These are phyloP conservation scores for Onychorhynchus coronatus DNA, from an alignment of 2,113 vertebrate genomes.

Conservation along the genomic window DNA sequence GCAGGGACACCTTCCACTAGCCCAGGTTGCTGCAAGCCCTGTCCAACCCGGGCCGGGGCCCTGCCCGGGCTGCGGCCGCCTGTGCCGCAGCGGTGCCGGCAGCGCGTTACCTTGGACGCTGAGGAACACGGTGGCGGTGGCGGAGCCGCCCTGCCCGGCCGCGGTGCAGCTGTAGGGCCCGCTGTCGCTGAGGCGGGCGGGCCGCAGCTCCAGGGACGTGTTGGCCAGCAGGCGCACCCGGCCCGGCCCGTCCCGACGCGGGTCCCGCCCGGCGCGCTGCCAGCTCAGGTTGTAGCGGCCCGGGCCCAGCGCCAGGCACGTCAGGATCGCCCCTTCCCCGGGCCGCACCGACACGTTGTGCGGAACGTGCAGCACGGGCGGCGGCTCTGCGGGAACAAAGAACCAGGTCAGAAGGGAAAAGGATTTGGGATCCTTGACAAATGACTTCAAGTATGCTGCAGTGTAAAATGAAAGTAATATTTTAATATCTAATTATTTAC, in stretches of 20 bases:
- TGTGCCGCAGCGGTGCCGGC: too few relatives aligned
- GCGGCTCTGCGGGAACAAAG: conserved; percentile 79
- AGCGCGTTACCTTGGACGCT: not conserved
- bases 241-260: conserved; percentile 65
- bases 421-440: not conserved
- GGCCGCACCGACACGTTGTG: conserved; percentile 79
- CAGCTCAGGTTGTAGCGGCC: conserved; percentile 91
- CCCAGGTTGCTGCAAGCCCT: not conserved
- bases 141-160: conserved; percentile 83
- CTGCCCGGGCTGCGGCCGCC: too few relatives aligned
- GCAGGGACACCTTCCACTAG: not conserved
- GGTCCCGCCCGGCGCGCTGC: conserved; percentile 77
- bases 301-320: conserved; percentile 82
- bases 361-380: conserved; percentile 80
- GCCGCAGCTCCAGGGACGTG: conserved; percentile 82
- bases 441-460: fast-evolving
- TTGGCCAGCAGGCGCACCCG: conserved; percentile 72
- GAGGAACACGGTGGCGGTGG: not conserved
- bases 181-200: conserved; percentile 70
- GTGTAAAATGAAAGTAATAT: fast-evolving
- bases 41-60: fast-evolving
- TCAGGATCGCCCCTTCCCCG: conserved; percentile 79
- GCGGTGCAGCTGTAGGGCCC: conserved; percentile 85
- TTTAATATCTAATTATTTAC: not conserved
- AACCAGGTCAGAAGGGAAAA: not conserved